phyloP scores from a whole-genome alignment of 2,113 vertebrate genomes.

The Gymnarchus niloticus region DNA sequence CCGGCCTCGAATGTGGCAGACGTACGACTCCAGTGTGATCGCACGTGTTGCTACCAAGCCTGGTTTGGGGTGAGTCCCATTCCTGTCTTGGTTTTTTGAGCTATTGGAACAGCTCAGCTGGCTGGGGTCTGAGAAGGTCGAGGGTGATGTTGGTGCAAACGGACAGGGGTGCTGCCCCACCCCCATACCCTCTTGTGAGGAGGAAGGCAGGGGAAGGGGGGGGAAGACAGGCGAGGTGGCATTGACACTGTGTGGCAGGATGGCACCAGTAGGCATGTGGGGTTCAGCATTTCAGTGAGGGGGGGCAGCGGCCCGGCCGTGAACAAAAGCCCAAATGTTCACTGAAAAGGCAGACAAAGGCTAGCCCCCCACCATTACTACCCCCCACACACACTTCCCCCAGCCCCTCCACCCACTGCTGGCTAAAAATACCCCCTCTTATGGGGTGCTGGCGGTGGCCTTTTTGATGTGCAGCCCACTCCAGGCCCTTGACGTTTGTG shows the following conservation, averaged over 20 bases:
- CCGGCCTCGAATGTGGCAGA: not conserved
- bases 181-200: not conserved
- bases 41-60: too few species aligned
- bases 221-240: not conserved
- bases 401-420: constrained; percentile 12
- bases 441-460: constrained; percentile 22
- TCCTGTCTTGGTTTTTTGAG: too few species aligned
- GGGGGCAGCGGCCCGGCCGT: not conserved
- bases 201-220: not conserved
- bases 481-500: constrained; percentile 38
- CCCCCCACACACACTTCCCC: constrained; percentile 17
- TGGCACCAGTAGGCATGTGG: not conserved
- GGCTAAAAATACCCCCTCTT: constrained; percentile 43
- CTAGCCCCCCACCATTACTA: not conserved
- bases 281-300: not conserved
- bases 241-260: not conserved
- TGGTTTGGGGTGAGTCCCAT: too few species aligned
- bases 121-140: too few species aligned
- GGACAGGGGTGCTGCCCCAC: too few species aligned
- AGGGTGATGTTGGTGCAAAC: too few species aligned
- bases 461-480: constrained; percentile 45
- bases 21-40: not conserved
- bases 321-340: constrained; percentile 21
- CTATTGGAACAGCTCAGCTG: too few species aligned
- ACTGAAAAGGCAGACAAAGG: constrained; percentile 37